Evolutionary conservation across 1,140 invertebrate species (phyloP).

Genomic region (Aporrectodea caliginosa): DNA sequence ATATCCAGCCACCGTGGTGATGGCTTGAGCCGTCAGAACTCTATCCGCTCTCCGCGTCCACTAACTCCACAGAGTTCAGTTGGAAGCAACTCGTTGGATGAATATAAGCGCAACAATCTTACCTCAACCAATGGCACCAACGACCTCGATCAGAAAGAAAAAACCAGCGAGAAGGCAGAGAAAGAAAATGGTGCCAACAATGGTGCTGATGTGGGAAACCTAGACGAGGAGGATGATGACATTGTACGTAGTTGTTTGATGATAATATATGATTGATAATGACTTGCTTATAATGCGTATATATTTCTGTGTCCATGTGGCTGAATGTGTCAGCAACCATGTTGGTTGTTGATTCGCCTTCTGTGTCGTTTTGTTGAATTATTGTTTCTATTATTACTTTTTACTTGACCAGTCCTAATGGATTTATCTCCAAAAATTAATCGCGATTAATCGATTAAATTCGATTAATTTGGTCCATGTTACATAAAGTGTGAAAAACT

Average conservation of each 20-base stretch:
- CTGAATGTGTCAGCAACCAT: too few species aligned
- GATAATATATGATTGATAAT: not conserved
- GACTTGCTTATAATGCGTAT: too few species aligned
- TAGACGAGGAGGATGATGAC: conserved; percentile 40
- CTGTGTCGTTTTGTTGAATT: too few species aligned
- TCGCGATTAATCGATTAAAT: too few species aligned
- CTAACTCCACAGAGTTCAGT: conserved; percentile 25
- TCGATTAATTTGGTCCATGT: too few species aligned
- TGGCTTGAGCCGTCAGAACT: conserved; percentile 43
- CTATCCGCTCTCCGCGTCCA: conserved; percentile 35
- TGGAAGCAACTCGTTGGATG: conserved; percentile 47
- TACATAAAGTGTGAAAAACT: too few species aligned
- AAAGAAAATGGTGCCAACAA: conserved; percentile 42
- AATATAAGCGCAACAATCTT: conserved; percentile 55
- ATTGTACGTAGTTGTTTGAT: too few species aligned
- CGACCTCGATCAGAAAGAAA: conserved; percentile 29
- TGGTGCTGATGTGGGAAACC: conserved; percentile 36
- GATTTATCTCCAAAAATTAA: too few species aligned
- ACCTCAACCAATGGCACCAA: conserved; percentile 32
- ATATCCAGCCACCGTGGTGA: conserved; percentile 40
- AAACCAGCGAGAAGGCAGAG: conserved; percentile 32
- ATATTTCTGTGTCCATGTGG: too few species aligned
- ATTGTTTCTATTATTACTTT: too few species aligned
- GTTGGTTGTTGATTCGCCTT: too few species aligned
- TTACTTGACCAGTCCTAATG: too few species aligned